A percentile compares a stretch with the other conserved stretches of the same genome.
phyloP scores from a whole-genome alignment of 2,888 invertebrate species.

The Drosophila ezoana region DNA sequence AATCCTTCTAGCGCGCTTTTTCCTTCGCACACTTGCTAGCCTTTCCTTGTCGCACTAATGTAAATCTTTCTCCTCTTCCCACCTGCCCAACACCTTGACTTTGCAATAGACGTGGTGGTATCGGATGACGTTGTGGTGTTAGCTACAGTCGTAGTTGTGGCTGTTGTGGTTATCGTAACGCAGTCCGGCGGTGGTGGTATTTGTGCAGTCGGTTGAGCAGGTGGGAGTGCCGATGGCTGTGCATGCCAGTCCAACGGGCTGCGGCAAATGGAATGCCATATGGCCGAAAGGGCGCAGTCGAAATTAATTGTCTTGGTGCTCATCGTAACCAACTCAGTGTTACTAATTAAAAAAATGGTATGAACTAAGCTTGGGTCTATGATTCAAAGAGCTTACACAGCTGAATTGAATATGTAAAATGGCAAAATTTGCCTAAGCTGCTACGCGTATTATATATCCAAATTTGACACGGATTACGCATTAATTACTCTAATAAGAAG shows the following conservation, averaged over 20 bases:
- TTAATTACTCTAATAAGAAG: too few species aligned
- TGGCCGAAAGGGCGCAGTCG: neutral
- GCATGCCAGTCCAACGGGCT: neutral
- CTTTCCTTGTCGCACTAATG: neutral
- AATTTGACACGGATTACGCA: too few species aligned
- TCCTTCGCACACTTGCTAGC: too few species aligned
- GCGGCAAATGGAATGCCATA: neutral
- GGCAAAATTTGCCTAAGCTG: neutral
- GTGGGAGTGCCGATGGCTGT: neutral
- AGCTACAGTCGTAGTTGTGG: neutral
- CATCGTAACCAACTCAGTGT: neutral
- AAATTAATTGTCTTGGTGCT: neutral
- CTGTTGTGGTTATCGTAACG: slow-evolving; percentile 1
- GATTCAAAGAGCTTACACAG: slow-evolving; percentile 1
- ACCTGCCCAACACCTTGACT: neutral
- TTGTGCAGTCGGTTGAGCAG: neutral
- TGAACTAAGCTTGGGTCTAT: neutral
- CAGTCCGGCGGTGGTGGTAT: neutral
- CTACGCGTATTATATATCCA: neutral
- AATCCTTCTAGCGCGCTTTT: too few species aligned
- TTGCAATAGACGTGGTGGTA: neutral
- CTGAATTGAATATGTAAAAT: neutral
- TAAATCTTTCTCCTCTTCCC: neutral
- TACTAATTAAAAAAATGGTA: neutral
- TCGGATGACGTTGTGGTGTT: neutral